Conservation (phyloP, 1,140 invertebrate genomes). For the Delia radicum region DNA sequence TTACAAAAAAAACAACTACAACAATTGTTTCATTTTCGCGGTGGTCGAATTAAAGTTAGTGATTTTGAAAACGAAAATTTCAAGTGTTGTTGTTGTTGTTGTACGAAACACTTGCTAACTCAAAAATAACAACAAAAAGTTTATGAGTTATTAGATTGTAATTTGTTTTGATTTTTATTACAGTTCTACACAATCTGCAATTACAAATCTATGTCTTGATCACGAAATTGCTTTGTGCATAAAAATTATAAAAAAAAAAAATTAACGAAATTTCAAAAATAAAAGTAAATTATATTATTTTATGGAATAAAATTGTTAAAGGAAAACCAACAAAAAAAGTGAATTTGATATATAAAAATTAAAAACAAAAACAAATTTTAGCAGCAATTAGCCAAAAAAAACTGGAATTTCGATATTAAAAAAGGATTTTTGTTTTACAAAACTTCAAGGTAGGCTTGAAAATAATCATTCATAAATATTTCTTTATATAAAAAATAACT, state of each 20-base stretch:
- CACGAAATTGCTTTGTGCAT: not conserved
- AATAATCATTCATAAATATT: not conserved
- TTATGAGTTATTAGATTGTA: not conserved
- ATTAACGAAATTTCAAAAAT: not conserved
- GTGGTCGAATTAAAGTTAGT: not conserved
- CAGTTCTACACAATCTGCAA: not conserved
- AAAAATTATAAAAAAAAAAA: not conserved
- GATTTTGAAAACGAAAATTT: not conserved
- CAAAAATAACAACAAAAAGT: not conserved
- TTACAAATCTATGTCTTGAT: not conserved
- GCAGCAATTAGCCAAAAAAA: no score
- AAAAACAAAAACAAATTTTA: not conserved
- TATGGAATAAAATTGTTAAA: not conserved
- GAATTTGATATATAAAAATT: not conserved
- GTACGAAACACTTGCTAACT: no score
- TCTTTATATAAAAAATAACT: not conserved
- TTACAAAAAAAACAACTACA: not conserved
- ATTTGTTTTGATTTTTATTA: not conserved
- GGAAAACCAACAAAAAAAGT: not conserved
- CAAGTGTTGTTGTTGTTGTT: no score
- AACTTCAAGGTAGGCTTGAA: not conserved
- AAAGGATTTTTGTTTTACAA: not conserved
- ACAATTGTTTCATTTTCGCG: not conserved
- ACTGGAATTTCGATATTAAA: not conserved
- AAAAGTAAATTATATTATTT: not conserved